These are phyloP conservation scores for Nomada fabriciana DNA, from an alignment of 2,888 invertebrate genomes.

Conservation along the genomic window DNA sequence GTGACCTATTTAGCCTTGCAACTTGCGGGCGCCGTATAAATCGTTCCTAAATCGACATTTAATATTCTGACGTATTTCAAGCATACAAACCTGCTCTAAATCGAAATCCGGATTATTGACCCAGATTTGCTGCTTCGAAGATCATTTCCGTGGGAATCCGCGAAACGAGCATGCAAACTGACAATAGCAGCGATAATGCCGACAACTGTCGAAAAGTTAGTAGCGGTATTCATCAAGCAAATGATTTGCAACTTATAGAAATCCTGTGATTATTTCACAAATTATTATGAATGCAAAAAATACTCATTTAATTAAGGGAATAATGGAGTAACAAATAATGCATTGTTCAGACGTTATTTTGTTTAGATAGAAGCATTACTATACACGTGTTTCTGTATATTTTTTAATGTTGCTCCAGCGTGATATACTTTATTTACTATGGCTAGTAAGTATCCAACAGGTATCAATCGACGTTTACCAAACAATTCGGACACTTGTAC, in stretches of 20 bases:
- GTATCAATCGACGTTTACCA: too few species aligned
- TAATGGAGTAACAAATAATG: too few species aligned
- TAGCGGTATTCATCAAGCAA: not conserved
- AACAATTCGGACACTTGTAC: too few species aligned
- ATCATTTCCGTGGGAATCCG: not conserved
- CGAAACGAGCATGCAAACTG: not conserved
- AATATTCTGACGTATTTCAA: constrained; percentile 13
- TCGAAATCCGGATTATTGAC: constrained; percentile 37
- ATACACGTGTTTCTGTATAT: too few species aligned
- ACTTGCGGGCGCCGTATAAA: not conserved
- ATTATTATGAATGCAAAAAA: too few species aligned
- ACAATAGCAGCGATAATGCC: not conserved
- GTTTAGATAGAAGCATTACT: too few species aligned
- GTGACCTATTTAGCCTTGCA: constrained; percentile 5
- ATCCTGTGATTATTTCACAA: too few species aligned
- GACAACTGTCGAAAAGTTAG: not conserved
- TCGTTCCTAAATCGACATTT: constrained; percentile 21
- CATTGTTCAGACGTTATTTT: too few species aligned
- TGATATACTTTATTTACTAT: too few species aligned
- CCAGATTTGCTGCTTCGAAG: constrained; percentile 2
- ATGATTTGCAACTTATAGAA: not conserved
- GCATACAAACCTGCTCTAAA: constrained; percentile 11
- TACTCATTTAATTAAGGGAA: too few species aligned
- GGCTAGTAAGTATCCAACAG: too few species aligned
- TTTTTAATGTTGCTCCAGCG: too few species aligned